Evolutionary conservation across 2,888 invertebrate genomes (phyloP).

Genomic region (Cheilosia vernalis): DNA sequence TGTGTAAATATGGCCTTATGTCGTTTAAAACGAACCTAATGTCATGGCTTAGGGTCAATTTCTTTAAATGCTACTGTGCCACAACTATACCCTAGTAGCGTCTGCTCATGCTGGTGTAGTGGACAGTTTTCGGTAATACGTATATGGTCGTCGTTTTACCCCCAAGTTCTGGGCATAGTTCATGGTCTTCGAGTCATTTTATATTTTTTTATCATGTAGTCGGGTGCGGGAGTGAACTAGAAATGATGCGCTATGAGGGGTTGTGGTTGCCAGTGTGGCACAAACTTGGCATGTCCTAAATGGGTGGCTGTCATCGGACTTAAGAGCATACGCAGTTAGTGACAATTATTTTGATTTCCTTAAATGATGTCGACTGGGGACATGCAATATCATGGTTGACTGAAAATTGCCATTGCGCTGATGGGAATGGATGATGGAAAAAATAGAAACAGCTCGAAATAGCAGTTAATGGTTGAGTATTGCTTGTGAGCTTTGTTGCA

Average conservation of each 20-base stretch:
- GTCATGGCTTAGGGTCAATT: slow-evolving; percentile 65
- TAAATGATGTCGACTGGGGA: slow-evolving; percentile 41
- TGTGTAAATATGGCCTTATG: slow-evolving; percentile 19
- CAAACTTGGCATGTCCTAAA: slow-evolving; percentile 41
- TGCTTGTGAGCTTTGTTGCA: no score
- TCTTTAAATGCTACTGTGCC: slow-evolving; percentile 38
- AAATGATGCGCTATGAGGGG: slow-evolving; percentile 52
- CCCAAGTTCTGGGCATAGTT: slow-evolving; percentile 1
- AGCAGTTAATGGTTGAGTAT: no score
- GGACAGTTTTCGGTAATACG: slow-evolving; percentile 32
- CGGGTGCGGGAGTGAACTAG: background rate
- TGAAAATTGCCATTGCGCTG: slow-evolving; percentile 1
- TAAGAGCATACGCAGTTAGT: slow-evolving; percentile 11
- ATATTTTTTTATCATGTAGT: background rate
- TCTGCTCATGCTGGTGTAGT: slow-evolving; percentile 3
- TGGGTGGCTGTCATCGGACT: slow-evolving; percentile 6
- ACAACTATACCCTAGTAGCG: background rate
- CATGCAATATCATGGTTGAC: slow-evolving; percentile 35
- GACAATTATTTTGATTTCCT: slow-evolving; percentile 62
- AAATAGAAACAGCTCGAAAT: no score
- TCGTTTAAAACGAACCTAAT: slow-evolving; percentile 58
- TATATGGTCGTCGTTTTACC: slow-evolving; percentile 48
- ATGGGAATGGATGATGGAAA: background rate
- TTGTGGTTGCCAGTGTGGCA: slow-evolving; percentile 38
- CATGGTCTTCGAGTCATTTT: slow-evolving; percentile 12